A percentile compares a stretch with the other conserved stretches of the same genome.
Evolutionary conservation across 2,113 vertebrate genomes (phyloP).

Genomic region (Columbina picui): DNA sequence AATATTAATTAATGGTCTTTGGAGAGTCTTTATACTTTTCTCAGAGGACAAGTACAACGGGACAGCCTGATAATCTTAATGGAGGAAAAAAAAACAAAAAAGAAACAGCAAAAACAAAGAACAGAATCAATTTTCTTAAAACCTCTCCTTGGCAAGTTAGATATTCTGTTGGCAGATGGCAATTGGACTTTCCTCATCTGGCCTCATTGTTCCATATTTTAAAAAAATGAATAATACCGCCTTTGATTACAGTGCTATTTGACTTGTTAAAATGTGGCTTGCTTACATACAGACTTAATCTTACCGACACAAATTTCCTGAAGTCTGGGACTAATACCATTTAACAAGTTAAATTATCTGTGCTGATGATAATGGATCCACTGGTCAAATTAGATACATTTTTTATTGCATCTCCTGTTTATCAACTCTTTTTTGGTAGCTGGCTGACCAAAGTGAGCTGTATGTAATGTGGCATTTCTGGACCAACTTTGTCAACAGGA

Average conservation of each 20-base stretch:
- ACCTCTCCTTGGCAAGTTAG: not conserved
- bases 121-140: not conserved
- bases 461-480: not conserved
- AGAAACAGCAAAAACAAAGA: not conserved
- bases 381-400: not conserved
- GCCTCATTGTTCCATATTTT: not conserved
- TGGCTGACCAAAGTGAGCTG: not conserved
- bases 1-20: not conserved
- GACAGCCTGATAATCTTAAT: not conserved
- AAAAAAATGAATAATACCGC: not conserved
- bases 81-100: not conserved
- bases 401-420: not conserved
- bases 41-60: not conserved
- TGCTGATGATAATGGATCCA: not conserved
- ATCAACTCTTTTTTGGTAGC: not conserved
- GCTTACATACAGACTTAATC: not conserved
- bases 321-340: not conserved
- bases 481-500: not conserved
- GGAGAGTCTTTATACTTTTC: not conserved
- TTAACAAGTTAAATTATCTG: not conserved
- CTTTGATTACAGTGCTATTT: not conserved
- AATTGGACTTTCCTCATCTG: not conserved
- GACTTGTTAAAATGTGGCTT: not conserved
- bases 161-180: not conserved
- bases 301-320: not conserved